Evolutionary conservation across 2,113 vertebrate species (phyloP).

Genomic region (Heteronetta atricapilla): DNA sequence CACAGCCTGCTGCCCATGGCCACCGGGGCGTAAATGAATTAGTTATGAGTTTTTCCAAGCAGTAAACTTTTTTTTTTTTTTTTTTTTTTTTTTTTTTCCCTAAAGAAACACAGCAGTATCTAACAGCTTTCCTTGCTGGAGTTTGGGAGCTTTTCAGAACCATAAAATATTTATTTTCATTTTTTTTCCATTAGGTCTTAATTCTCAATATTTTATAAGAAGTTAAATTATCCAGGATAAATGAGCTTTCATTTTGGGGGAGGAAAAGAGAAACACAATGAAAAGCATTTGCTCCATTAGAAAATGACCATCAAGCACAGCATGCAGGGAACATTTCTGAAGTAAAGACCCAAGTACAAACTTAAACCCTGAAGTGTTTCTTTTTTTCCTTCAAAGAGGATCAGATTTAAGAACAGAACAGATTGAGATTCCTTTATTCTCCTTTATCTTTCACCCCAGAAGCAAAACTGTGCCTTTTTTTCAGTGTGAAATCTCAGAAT

Average conservation of each 20-base stretch:
- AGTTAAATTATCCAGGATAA: slow-evolving; percentile 57
- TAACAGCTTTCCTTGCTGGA: slow-evolving; percentile 14
- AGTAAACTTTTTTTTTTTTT: background rate
- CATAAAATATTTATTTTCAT: slow-evolving; percentile 57
- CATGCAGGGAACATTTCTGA: background rate
- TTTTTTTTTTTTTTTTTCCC: no score
- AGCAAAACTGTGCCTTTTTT: background rate
- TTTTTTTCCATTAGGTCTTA: slow-evolving; percentile 38
- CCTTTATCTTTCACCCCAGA: background rate
- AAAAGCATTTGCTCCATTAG: background rate
- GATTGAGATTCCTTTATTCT: background rate
- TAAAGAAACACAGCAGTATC: background rate
- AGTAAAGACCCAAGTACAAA: background rate
- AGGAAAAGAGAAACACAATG: background rate
- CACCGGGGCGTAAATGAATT: background rate
- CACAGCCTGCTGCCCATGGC: background rate
- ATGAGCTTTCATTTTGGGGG: background rate
- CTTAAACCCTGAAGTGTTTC: background rate
- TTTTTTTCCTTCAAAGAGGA: background rate
- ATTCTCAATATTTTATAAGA: slow-evolving; percentile 67
- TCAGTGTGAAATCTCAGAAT: background rate
- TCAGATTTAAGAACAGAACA: background rate
- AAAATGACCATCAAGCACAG: background rate
- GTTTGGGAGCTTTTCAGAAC: slow-evolving; percentile 26
- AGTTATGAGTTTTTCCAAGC: slow-evolving; percentile 31